phyloP scores from a whole-genome alignment of 2,888 invertebrate genomes.

The Elmis aenea region DNA sequence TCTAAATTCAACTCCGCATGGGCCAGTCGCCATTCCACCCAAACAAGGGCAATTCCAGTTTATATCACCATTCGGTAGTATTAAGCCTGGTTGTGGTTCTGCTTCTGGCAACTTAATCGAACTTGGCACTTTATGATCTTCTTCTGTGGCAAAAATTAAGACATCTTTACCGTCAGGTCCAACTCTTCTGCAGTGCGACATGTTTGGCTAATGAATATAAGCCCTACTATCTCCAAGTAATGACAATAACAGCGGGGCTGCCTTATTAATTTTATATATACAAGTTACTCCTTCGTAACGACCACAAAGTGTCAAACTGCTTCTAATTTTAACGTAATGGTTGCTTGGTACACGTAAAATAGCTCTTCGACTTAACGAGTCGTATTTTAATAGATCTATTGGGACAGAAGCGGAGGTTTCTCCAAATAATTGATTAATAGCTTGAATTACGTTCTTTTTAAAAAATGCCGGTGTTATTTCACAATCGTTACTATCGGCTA shows the following conservation, averaged over 20 bases:
- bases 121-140: conserved; percentile 72
- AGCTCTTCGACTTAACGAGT: conserved; percentile 45
- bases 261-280: conserved; percentile 52
- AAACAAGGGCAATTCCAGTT: conserved; percentile 98
- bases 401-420: conserved; percentile 51
- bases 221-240: conserved; percentile 43
- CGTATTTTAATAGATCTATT: conserved; percentile 57
- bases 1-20: conserved; percentile 89
- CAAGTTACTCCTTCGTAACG: conserved; percentile 50
- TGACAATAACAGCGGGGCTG: conserved; percentile 46
- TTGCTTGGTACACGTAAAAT: conserved; percentile 53
- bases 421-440: conserved; percentile 54
- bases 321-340: conserved; percentile 53
- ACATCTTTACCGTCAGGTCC: conserved; percentile 67
- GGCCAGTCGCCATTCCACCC: conserved; percentile 96
- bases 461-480: conserved; percentile 51
- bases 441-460: conserved; percentile 54
- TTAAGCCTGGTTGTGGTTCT: conserved; percentile 73
- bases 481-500: conserved; percentile 39
- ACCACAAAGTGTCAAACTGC: conserved; percentile 53
- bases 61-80: conserved; percentile 80
- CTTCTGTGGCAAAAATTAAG: conserved; percentile 76
- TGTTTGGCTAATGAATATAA: conserved; percentile 38
- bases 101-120: conserved; percentile 64
- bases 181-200: conserved; percentile 49